Evolutionary conservation across 2,888 invertebrate species (phyloP).

Genomic region (Glomeris marginata): DNA sequence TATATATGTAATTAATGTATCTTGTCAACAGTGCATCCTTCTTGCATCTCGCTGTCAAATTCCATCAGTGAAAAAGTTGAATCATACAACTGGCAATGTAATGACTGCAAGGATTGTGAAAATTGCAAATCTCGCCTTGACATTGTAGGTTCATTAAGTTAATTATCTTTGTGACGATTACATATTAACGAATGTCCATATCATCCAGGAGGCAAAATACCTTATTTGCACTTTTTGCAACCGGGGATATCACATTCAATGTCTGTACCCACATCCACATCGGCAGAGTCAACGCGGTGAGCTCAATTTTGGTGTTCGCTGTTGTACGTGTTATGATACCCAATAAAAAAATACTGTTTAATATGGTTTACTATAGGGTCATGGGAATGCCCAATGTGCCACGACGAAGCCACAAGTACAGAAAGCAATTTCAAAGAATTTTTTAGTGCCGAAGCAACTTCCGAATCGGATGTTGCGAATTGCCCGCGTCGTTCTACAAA

Average conservation of each 20-base stretch:
- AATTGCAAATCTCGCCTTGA: constrained; percentile 1
- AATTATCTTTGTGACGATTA: neutral
- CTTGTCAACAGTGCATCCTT: constrained; percentile 7
- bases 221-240: constrained; percentile 5
- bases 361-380: neutral
- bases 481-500: no score
- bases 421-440: no score
- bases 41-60: constrained; percentile 2
- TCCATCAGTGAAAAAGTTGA: constrained; percentile 2
- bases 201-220: neutral
- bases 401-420: neutral
- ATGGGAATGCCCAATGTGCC: neutral
- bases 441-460: no score
- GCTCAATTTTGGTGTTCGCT: neutral
- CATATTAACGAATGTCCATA: neutral
- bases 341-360: neutral
- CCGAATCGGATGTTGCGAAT: no score
- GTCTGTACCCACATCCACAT: neutral
- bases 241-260: constrained; percentile 6
- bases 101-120: constrained; percentile 9
- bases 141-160: neutral
- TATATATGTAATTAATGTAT: no score
- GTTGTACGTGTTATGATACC: neutral
- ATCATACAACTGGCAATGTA: constrained; percentile 6
- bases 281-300: neutral